phyloP scores from a whole-genome alignment of 2,113 vertebrate genomes.

The Spermophilus dauricus region DNA sequence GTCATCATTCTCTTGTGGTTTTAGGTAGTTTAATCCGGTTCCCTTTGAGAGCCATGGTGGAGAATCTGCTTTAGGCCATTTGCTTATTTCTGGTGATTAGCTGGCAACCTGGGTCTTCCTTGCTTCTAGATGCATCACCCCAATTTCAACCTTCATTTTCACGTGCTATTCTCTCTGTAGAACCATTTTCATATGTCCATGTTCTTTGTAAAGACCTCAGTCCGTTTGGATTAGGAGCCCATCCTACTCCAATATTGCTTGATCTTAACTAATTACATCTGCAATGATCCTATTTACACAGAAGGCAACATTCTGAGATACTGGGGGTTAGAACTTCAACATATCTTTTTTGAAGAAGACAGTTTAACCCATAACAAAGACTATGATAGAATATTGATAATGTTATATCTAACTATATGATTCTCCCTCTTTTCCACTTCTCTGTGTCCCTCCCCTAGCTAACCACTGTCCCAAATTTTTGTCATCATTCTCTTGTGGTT shows the following conservation, averaged over 20 bases:
- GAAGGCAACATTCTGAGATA: neutral
- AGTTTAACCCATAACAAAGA: neutral
- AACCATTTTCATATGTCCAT: neutral
- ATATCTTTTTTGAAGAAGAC: neutral
- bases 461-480: neutral
- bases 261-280: neutral
- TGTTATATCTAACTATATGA: neutral
- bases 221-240: neutral
- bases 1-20: neutral
- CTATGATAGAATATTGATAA: neutral
- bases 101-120: neutral
- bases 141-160: neutral
- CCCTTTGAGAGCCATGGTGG: neutral
- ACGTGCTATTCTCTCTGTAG: neutral
- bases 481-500: neutral
- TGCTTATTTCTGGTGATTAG: neutral
- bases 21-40: slow-evolving; percentile 4
- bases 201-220: neutral
- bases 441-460: neutral
- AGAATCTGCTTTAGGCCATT: neutral
- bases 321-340: neutral
- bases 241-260: neutral
- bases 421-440: neutral
- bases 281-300: neutral
- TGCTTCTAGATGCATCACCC: neutral